Conservation (phyloP, 2,797 vertebrate species). For the Cynodonichthys magdalenae region DNA sequence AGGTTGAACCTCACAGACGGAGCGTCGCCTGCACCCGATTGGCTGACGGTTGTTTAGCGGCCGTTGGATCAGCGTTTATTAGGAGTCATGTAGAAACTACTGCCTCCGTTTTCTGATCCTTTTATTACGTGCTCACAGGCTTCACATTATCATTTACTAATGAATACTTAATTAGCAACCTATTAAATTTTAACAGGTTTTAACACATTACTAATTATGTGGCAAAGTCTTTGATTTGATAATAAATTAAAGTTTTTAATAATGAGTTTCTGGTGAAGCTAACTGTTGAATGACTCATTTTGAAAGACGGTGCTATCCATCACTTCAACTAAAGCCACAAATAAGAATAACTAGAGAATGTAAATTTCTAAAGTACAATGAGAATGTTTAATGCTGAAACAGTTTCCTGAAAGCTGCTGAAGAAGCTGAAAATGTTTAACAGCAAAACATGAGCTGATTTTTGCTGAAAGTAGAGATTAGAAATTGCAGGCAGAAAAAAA, state of each 20-base stretch:
- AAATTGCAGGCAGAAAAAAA: no score
- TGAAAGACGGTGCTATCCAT: slow-evolving; percentile 47
- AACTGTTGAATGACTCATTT: slow-evolving; percentile 46
- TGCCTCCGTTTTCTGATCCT: slow-evolving; percentile 3
- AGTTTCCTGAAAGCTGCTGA: no score
- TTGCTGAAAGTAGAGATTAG: no score
- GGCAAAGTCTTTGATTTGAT: slow-evolving; percentile 59
- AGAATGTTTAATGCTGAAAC: no score
- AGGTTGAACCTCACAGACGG: slow-evolving; percentile 21
- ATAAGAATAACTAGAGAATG: slow-evolving; percentile 9
- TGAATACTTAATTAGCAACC: slow-evolving; percentile 46
- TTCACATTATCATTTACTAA: slow-evolving; percentile 38
- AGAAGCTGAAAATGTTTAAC: no score
- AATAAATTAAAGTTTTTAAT: slow-evolving; percentile 57
- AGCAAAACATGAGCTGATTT: no score
- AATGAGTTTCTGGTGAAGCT: slow-evolving; percentile 52
- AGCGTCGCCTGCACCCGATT: slow-evolving; percentile 14
- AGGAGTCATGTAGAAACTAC: slow-evolving; percentile 1
- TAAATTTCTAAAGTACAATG: no score
- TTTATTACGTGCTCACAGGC: slow-evolving; percentile 18
- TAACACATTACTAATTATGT: slow-evolving; percentile 61
- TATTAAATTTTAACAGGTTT: slow-evolving; percentile 62
- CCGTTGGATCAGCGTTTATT: slow-evolving; percentile 3
- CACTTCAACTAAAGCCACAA: slow-evolving; percentile 33
- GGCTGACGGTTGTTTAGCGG: slow-evolving; percentile 11